phyloP scores from a whole-genome alignment of 2,113 vertebrate genomes.

The Syngnathus floridae region DNA sequence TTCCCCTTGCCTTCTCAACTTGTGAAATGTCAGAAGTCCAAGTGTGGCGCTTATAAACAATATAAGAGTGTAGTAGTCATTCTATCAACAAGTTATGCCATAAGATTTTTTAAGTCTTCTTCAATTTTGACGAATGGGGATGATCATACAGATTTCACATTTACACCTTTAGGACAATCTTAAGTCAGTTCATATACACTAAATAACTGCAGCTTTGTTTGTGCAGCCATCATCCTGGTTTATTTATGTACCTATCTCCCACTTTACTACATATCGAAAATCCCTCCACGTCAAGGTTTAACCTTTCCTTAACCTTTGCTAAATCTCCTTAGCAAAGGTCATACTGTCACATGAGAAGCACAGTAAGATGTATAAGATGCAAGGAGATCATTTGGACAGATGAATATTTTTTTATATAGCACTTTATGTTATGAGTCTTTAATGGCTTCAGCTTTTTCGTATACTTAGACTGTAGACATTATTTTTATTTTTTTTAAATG shows the following conservation, averaged over 20 bases:
- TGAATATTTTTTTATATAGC: neutral
- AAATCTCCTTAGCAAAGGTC: slow-evolving; percentile 35
- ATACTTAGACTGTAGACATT: neutral
- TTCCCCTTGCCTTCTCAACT: neutral
- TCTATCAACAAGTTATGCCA: no score
- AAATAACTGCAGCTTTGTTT: neutral
- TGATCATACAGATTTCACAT: neutral
- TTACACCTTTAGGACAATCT: neutral
- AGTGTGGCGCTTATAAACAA: no score
- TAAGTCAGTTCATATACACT: neutral
- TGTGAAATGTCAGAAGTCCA: no score
- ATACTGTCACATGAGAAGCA: slow-evolving; percentile 7
- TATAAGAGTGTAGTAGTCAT: no score
- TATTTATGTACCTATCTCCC: slow-evolving; percentile 3
- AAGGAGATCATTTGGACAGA: neutral
- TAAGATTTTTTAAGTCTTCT: neutral
- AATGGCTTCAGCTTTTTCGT: neutral
- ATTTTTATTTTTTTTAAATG: neutral
- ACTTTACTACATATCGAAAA: slow-evolving; percentile 34
- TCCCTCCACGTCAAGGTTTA: slow-evolving; percentile 27
- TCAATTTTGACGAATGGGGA: neutral
- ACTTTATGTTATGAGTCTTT: neutral
- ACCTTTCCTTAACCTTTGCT: slow-evolving; percentile 27
- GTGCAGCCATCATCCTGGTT: neutral
- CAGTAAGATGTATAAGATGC: slow-evolving; percentile 1